Evolutionary conservation across 2,113 vertebrate genomes (phyloP), one percentile per base, ranked within the genome.

Genomic region (Dasyprocta punctata): DNA sequence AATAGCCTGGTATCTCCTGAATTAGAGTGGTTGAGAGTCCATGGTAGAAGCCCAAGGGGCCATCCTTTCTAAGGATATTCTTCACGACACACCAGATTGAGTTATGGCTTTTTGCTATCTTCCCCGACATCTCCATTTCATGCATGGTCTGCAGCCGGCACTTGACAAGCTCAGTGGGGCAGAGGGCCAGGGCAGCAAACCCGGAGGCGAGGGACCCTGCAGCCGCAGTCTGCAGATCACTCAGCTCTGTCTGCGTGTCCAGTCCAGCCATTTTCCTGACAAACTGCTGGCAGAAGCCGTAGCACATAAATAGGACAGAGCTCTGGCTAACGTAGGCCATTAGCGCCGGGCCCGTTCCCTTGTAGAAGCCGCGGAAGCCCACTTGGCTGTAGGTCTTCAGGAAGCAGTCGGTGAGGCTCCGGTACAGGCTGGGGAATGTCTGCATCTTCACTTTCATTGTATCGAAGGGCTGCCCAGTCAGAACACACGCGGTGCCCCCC

Each of bases 371-470:
- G 12, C 98, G 98, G 73, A 99, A 82, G 0, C 99, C 99, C 95
- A 99, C 99, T 95, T 99, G 99, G 90, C 98, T 98, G 92, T 99
- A 99, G 0, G 99, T 99, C 97, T 99, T 99, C 65, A 96, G 30
- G 73, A 99, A 95, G 92, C 99, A 99, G 98, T 99, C 99, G 49
- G 99, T 41, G 77, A 99, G 98, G 49, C 99, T 99, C 49, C 97
- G 98, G 98, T 99, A 99, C 96, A 99, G 58, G 3, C 87, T 88
- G 0, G 99, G 99, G 85, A 99, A 99, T 0, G 99, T 99, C 98
- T 99, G 99, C 99, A 99, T 99, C 98, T 99, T 99, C 98, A 99
- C 99, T 97, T 99, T 99, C 2, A 99, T 98, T 0, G 99, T 99
- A 98, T 99, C 99, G 54, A 99, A 99, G 58, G 99, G 99, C 98